These are phyloP conservation scores for Apodemus speciosus DNA, from an alignment of 2,113 vertebrate species.

Conservation along the genomic window DNA sequence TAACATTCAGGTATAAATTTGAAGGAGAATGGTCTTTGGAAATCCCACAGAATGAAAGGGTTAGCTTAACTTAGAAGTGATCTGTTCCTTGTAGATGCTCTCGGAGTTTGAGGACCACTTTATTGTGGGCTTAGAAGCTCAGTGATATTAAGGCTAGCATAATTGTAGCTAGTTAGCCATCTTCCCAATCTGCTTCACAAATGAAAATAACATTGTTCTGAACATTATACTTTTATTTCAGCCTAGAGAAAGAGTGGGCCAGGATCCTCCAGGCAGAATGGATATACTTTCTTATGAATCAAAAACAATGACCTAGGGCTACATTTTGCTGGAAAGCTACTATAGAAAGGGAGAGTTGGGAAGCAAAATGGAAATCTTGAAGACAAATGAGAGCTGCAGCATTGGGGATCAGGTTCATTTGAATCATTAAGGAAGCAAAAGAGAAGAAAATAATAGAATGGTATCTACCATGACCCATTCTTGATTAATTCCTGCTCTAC, in stretches of 20 bases:
- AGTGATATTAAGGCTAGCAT: not conserved
- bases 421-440: not conserved
- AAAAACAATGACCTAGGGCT: not conserved
- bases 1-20: not conserved
- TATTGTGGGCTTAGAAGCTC: not conserved
- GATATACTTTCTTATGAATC: not conserved
- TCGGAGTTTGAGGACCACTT: not conserved
- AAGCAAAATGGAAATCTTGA: not conserved
- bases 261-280: not conserved
- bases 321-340: not conserved
- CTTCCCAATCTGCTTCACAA: not conserved
- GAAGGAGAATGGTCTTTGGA: not conserved
- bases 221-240: not conserved
- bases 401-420: rapidly evolving
- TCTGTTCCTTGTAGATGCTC: not conserved
- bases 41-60: not conserved
- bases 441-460: not conserved
- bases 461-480: not conserved
- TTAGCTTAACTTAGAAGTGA: not conserved
- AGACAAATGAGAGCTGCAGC: not conserved
- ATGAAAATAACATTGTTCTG: not conserved
- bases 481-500: not conserved
- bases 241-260: not conserved
- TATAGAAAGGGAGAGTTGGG: not conserved
- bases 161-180: not conserved